Base-by-base conservation (phyloP, 2,888 invertebrate genomes). In the Drosophila prolongata region DNA sequence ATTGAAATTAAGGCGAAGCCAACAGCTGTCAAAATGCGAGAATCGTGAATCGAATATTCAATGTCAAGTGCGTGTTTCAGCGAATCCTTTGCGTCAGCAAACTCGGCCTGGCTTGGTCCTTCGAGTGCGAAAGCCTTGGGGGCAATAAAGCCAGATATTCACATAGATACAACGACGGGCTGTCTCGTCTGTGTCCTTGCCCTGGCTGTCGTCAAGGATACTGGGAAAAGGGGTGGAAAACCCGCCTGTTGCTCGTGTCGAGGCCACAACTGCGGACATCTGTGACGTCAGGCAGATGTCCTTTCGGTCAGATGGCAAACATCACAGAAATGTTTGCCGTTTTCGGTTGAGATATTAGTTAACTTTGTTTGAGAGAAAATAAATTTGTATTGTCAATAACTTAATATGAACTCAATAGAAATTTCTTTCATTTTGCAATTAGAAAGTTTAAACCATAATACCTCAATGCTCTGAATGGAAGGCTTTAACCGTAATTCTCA, bases 31-130 rank as follows among this genome's bases (percentile, higher is more conserved):
- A 43, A 62, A 43, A 70, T 44, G 71, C 68, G 56, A 56, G 58
- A 30, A 8, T 8, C 30, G 8, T 8, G 30, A 30, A 30, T 30
- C 58, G 53, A 47, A 52, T 64, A 60, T 77, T 80, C 85, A 82
- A 84, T 82, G 87, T 82, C 85, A 80, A 84, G 81, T 77, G 75
- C 64, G 69, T 62, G 50, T 43, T 52, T 19, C 43, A 14, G 44
- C 54, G 16, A 50, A 35, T 64, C 64, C 46, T 65, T 72, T 71
- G 55, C 55, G 65, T 71, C 61, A 71, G 47, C 71, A 49, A 69
- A 40, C 58, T 47, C 47, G 58, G 9, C 44, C 46, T 38, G 53
- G 10, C 38, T 35, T 37, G 35, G 54, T 43, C 57, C 44, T 34
- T 66, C 34, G 27, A 69, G 47, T 37, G 11, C 47, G 14, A 46